Conservation (phyloP, 2,888 invertebrate genomes). For the Tuta absoluta region DNA sequence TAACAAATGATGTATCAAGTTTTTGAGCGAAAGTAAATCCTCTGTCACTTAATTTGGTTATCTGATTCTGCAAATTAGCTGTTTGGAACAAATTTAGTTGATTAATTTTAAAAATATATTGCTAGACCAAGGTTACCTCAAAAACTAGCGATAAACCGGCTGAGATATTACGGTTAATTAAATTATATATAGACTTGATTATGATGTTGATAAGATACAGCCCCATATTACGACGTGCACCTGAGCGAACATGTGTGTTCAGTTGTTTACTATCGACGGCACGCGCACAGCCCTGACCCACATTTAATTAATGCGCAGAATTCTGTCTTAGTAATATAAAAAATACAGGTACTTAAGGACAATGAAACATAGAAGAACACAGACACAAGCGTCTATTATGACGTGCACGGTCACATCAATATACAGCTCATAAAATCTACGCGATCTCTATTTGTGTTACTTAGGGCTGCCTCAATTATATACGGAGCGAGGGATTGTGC, state of each 20-base stretch:
- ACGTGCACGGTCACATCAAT: not conserved
- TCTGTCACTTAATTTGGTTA: conserved; percentile 5
- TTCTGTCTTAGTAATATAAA: conserved; percentile 11
- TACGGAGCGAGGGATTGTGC: not conserved
- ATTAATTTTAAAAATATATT: not conserved
- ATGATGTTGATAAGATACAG: conserved; percentile 24
- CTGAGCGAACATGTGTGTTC: conserved; percentile 30
- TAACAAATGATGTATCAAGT: not conserved
- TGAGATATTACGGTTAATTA: conserved; percentile 20
- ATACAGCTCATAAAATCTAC: not conserved
- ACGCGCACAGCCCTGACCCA: conserved; percentile 28
- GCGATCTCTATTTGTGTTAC: not conserved
- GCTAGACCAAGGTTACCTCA: not conserved
- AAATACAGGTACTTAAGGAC: not conserved
- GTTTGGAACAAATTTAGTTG: not conserved
- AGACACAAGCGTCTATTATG: not conserved
- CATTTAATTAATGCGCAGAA: conserved; percentile 27
- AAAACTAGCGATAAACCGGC: conserved; percentile 7
- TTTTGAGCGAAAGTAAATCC: not conserved
- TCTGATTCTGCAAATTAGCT: not conserved
- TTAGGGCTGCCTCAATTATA: not conserved
- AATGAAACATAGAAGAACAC: not conserved
- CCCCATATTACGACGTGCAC: conserved; percentile 4
- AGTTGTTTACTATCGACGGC: conserved; percentile 28
- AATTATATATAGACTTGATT: conserved; percentile 19